A percentile compares a stretch with the other conserved stretches of the same genome.
These are phyloP conservation scores for Punctoribates punctum DNA, from an alignment of 2,888 invertebrate species.

Conservation along the genomic window DNA sequence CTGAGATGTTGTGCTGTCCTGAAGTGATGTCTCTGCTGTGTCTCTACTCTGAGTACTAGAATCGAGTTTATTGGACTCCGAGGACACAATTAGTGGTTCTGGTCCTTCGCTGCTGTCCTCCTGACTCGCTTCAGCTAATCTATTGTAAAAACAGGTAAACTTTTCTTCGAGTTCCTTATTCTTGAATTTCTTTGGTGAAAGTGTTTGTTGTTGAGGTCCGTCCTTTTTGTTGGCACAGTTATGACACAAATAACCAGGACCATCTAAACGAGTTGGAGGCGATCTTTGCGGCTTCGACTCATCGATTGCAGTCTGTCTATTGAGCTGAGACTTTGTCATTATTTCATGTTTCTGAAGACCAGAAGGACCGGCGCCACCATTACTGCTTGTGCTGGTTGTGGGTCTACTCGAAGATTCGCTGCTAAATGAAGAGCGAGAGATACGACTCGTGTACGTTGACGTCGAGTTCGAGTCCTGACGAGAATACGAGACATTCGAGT, in stretches of 20 bases:
- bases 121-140: conserved; percentile 47
- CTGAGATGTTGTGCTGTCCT: conserved; percentile 36
- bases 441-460: conserved; percentile 70
- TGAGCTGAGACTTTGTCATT: conserved; percentile 65
- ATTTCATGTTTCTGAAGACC: conserved; percentile 47
- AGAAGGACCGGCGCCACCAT: conserved; percentile 48
- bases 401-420: conserved; percentile 56
- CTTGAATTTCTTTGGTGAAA: conserved; percentile 34
- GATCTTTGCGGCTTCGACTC: conserved; percentile 56
- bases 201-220: conserved; percentile 24
- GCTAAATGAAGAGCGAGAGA: conserved; percentile 75
- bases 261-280: conserved; percentile 42
- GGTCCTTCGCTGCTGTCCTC: conserved; percentile 49
- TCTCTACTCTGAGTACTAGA: conserved; percentile 42
- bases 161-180: conserved; percentile 47
- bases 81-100: conserved; percentile 45
- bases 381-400: not conserved
- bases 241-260: conserved; percentile 43
- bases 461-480: conserved; percentile 81
- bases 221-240: conserved; percentile 46
- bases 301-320: conserved; percentile 73
- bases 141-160: conserved; percentile 48
- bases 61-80: conserved; percentile 45
- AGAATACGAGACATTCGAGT: conserved; percentile 83
- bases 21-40: conserved; percentile 37